phyloP scores from a whole-genome alignment of 2,888 invertebrate genomes.

The Noctua janthina region DNA sequence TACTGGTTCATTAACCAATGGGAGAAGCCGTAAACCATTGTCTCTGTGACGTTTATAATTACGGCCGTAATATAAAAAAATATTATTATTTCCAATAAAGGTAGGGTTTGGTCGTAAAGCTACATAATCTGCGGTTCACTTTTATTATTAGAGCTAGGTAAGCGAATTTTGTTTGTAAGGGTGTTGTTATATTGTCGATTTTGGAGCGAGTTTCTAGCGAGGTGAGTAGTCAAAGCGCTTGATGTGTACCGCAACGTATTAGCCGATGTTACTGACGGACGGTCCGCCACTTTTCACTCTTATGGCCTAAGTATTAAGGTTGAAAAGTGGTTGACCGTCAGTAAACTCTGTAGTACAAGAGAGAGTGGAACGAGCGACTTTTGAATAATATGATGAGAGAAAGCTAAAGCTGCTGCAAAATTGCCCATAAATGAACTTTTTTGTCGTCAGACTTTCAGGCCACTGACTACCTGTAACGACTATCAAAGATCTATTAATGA shows the following conservation, averaged over 20 bases:
- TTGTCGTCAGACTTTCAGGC: neutral
- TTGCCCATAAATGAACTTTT: neutral
- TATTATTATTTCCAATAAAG: slow-evolving; percentile 64
- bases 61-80: slow-evolving; percentile 56
- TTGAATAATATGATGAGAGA: neutral
- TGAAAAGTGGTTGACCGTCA: neutral
- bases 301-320: neutral
- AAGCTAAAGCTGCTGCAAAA: neutral
- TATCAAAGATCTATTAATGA: neutral
- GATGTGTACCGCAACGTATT: neutral
- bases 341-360: neutral
- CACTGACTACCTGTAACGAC: neutral
- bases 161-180: slow-evolving; percentile 33
- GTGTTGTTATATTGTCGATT: neutral
- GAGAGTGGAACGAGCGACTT: neutral
- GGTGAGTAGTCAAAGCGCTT: neutral
- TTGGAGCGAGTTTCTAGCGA: neutral
- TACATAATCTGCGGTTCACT: slow-evolving; percentile 47
- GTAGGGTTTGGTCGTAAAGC: slow-evolving; percentile 45
- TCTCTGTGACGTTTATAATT: slow-evolving; percentile 68
- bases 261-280: neutral
- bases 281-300: neutral
- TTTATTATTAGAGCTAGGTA: slow-evolving; percentile 37
- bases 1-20: slow-evolving; percentile 70
- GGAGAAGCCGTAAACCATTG: slow-evolving; percentile 68